These are phyloP conservation scores for Pachycephus smyrnensis DNA, from an alignment of 2,888 invertebrate genomes.

Conservation along the genomic window DNA sequence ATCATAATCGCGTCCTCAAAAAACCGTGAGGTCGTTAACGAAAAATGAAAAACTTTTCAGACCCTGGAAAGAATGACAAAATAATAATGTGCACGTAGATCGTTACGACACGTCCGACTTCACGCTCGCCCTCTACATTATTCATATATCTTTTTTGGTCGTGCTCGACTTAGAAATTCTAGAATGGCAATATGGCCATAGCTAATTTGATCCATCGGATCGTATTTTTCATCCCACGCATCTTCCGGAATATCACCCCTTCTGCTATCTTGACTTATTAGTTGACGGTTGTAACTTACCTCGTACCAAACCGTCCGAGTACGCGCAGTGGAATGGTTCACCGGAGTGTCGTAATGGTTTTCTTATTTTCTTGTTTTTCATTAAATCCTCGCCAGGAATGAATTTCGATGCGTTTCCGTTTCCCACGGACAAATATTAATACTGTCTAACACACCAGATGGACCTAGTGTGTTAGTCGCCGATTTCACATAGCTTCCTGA, in stretches of 20 bases:
- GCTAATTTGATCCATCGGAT: neutral
- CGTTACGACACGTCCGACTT: neutral
- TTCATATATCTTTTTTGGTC: slow-evolving; percentile 9
- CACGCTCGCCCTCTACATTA: neutral
- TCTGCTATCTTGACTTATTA: neutral
- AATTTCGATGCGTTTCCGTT: neutral
- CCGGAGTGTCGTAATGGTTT: neutral
- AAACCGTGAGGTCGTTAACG: neutral
- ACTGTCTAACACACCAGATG: slow-evolving; percentile 52
- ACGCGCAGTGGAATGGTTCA: neutral
- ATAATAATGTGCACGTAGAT: neutral
- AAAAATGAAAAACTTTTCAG: neutral
- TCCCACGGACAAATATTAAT: neutral
- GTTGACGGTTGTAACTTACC: neutral
- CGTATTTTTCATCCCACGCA: neutral
- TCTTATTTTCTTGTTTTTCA: neutral
- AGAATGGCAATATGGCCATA: slow-evolving; percentile 25
- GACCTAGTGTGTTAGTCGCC: slow-evolving; percentile 64
- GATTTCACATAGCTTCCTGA: slow-evolving; percentile 65
- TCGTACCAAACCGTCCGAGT: neutral
- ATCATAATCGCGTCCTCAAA: neutral
- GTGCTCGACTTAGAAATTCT: slow-evolving; percentile 14
- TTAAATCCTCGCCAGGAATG: neutral
- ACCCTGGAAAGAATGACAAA: neutral
- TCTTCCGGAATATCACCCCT: neutral